Evolutionary conservation across 2,888 invertebrate genomes (phyloP), one percentile per base, ranked within the genome.

Genomic region (Oegoconia quadripuncta): DNA sequence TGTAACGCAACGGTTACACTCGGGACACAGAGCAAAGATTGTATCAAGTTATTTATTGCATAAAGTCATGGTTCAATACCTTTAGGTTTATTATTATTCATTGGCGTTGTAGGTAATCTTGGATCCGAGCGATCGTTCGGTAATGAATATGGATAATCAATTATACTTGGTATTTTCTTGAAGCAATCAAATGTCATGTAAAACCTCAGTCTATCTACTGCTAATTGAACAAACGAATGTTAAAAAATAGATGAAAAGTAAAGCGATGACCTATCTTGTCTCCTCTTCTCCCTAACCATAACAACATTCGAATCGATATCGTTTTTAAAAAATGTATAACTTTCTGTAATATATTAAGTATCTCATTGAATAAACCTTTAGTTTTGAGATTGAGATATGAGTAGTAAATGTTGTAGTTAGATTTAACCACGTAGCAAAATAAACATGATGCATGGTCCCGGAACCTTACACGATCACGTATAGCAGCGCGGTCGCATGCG

Each of bases 41-140:
- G 64, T 71, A 75, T 78, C 76, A 55, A 45, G 60, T 69, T 64
- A 76, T 75, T 77, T 77, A 78, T 76, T 66, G 71, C 68, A 60
- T 64, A 63, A 64, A 74, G 70, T 71, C 69, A 69, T 68, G 68
- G 69, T 68, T 75, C 74, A 70, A 69, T 74, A 72, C 64, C 69
- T 74, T 66, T 63, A 48, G 57, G 59, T 65, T 73, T 71, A 68
- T 67, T 74, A 72, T 74, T 76, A 75, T 75, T 69, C 72, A 73
- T 73, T 62, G 69, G 55, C 46, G 51, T 46, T 61, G 52, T 61
- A 61, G 58, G 61, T 65, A 63, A 59, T 62, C 52, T 64, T 56
- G 52, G 51, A 53, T 17, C 47, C 37, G 43, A 48, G 39, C 45
- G 35, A 26, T 17, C 37, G 45, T 51, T 47, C 45, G 50, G 55